phyloP scores from a whole-genome alignment of 2,113 vertebrate species.

The Scopus umbretta region DNA sequence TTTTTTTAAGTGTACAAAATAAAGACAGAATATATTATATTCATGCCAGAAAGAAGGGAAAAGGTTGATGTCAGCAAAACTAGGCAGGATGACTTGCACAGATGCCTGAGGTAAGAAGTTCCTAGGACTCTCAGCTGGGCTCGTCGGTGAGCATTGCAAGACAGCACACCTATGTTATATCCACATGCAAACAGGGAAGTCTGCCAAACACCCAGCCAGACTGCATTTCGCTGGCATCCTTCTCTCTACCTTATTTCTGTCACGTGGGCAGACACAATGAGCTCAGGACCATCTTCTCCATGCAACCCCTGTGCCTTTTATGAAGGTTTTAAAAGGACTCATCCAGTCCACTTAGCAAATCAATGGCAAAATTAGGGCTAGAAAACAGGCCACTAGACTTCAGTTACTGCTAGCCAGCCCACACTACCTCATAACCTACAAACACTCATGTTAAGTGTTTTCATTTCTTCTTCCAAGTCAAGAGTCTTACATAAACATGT shows the following conservation, averaged over 20 bases:
- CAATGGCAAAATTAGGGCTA: neutral
- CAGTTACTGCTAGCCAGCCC: neutral
- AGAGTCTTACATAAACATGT: rapidly evolving
- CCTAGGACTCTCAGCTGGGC: neutral
- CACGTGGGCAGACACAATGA: neutral
- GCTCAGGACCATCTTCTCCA: neutral
- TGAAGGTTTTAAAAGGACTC: neutral
- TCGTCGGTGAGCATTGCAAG: neutral
- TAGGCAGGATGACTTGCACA: neutral
- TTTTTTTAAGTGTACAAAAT: neutral
- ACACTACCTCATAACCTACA: neutral
- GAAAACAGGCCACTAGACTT: neutral
- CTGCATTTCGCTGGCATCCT: neutral
- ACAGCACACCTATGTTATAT: rapidly evolving
- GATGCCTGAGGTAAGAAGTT: rapidly evolving
- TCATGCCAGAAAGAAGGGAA: neutral
- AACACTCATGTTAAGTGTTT: neutral
- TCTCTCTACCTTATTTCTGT: neutral
- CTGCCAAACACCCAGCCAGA: neutral
- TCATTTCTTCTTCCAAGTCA: neutral
- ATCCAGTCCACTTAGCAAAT: neutral
- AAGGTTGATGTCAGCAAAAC: neutral
- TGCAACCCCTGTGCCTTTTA: neutral
- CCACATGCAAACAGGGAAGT: neutral
- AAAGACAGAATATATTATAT: neutral